These are phyloP conservation scores for Capitella teleta DNA, from an alignment of 1,140 invertebrate species.

Conservation along the genomic window DNA sequence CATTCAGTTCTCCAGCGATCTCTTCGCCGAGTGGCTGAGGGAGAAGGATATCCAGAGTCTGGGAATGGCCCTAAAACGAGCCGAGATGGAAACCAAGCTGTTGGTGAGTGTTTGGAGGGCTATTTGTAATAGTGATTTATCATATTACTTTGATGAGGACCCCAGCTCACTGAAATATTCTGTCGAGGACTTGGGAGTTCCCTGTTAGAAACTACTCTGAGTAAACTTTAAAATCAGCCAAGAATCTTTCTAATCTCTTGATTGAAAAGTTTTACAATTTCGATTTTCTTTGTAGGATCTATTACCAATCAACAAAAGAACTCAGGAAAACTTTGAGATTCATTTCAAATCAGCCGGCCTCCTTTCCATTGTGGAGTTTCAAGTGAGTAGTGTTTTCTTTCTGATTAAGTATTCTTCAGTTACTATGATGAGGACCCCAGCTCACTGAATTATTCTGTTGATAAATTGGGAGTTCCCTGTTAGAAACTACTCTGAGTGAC, in stretches of 20 bases:
- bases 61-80: constrained; percentile 72
- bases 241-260: too few species aligned
- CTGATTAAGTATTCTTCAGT: too few species aligned
- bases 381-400: too few species aligned
- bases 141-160: neutral
- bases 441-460: neutral
- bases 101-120: constrained; percentile 34
- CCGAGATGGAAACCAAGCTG: constrained; percentile 66
- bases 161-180: neutral
- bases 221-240: too few species aligned
- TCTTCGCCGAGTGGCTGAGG: constrained; percentile 80
- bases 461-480: neutral
- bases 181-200: neutral
- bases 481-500: neutral
- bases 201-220: neutral
- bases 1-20: constrained; percentile 80
- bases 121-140: too few species aligned
- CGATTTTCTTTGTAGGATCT: constrained; percentile 55
- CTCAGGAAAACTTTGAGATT: constrained; percentile 72
- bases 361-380: constrained; percentile 74
- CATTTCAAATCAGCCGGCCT: constrained; percentile 76
- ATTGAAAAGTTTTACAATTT: neutral
- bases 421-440: neutral
- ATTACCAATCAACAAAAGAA: constrained; percentile 82
- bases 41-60: constrained; percentile 79